Base-by-base conservation (phyloP, 2,888 invertebrate genomes). In the Drosophila rubida region DNA sequence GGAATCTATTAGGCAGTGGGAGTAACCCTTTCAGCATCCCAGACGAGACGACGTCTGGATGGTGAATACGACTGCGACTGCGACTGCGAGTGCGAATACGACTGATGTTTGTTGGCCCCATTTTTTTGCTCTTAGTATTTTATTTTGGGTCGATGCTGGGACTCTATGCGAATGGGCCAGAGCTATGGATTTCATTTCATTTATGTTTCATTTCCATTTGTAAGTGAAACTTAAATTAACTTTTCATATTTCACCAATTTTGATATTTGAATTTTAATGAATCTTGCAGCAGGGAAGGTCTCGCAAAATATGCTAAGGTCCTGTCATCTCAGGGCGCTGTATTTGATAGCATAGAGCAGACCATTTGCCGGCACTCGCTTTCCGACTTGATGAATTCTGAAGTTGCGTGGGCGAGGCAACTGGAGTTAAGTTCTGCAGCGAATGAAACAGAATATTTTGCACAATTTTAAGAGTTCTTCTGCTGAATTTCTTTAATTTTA, bases 181-280 rank as follows among this genome's bases (percentile, higher is more conserved):
- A 58, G 41, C 60, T 53, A 87, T 80, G 68, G 87, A 73, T 82
- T 69, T 66, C 87, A 87, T 77, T 81, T 69, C 65, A 55, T 44
- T 54, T 32, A 30, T 80, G 77, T 88, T 81, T 82, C 80, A 81
- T 73, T 84, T 85, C 80, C 88, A 84, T 84, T 84, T 89, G 88
- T 89, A 84, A 89, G 73, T 85, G 79, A 89, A 87, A 79, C 89
- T 89, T 81, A 69, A 85, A 89, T 84, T 75, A 89, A 78, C 83
- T 78, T 87, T 84, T 82, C 87, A 88, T 88, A 83, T 83, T 83
- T 83, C 60, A 69, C 50, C 58, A 63, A 83, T 87, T 87, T 84
- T 73, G 58, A 45, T 65, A 62, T 77, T 70, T 83, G 70, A 83
- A 87, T 88, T 87, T 68, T 63, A 73, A 80, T 73, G 69, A 77